Evolutionary conservation across 2,888 invertebrate genomes (phyloP).

Genomic region (Hartigia nigra): DNA sequence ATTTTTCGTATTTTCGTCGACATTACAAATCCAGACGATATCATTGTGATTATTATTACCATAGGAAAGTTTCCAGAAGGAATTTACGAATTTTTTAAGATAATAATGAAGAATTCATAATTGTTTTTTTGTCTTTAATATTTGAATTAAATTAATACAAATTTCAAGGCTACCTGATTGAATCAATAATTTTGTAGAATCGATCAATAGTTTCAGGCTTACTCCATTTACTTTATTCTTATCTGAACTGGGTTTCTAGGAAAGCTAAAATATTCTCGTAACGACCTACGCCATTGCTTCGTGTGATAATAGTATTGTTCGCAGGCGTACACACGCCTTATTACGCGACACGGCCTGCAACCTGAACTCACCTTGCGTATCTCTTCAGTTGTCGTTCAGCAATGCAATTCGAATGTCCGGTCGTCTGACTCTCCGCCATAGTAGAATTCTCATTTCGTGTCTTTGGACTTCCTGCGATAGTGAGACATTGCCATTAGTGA

Average conservation of each 20-base stretch:
- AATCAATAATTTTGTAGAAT: background rate
- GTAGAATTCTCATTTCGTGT: background rate
- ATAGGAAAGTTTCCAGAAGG: background rate
- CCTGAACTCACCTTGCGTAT: conserved; percentile 44
- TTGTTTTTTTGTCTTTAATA: too few species aligned
- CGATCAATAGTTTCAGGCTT: background rate
- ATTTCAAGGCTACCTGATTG: too few species aligned
- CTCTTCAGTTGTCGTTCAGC: conserved; percentile 60
- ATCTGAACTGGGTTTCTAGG: background rate
- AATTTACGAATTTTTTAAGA: background rate
- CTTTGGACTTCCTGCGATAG: background rate
- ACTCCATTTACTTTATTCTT: background rate
- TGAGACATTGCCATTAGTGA: background rate
- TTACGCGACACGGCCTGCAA: conserved; percentile 55
- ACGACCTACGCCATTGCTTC: conserved; percentile 49
- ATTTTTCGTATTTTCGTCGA: too few species aligned
- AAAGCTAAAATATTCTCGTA: background rate
- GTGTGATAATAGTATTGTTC: conserved; percentile 58
- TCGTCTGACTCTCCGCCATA: background rate
- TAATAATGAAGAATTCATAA: background rate
- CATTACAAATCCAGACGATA: background rate
- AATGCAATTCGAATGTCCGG: conserved; percentile 40
- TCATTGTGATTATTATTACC: background rate
- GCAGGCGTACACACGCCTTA: conserved; percentile 43
- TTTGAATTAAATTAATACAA: too few species aligned